These are phyloP conservation scores for Ophion slaviceki DNA, from an alignment of 2,888 invertebrate genomes.

Conservation along the genomic window DNA sequence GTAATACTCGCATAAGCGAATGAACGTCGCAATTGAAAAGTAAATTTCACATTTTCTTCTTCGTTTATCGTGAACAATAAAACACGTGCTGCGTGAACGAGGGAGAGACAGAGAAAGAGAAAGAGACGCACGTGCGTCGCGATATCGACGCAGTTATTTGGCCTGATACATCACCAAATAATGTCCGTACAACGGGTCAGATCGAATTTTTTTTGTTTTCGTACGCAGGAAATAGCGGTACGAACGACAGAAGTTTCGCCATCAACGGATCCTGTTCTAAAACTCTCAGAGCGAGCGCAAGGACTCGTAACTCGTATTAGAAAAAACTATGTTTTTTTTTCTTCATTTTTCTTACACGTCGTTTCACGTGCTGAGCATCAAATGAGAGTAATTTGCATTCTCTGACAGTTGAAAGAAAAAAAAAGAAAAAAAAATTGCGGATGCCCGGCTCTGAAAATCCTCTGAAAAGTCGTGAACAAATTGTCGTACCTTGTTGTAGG, in stretches of 20 bases:
- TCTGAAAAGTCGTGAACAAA: background rate
- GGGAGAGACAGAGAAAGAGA: background rate
- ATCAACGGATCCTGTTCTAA: conserved; percentile 30
- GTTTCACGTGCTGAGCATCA: conserved; percentile 1
- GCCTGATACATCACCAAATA: conserved; percentile 29
- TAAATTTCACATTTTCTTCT: background rate
- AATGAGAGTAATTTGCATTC: background rate
- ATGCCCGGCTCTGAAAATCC: conserved; percentile 5
- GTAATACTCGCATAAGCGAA: background rate
- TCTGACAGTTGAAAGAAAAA: background rate
- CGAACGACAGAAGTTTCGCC: conserved; percentile 23
- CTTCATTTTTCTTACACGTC: conserved; percentile 8
- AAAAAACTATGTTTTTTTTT: background rate
- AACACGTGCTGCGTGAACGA: background rate
- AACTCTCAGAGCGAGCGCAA: conserved; percentile 5
- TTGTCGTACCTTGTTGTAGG: conserved; percentile 80
- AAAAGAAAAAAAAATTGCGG: background rate
- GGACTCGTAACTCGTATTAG: conserved; percentile 13
- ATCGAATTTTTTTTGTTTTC: background rate
- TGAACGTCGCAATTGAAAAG: background rate
- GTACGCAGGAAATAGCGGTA: conserved; percentile 13
- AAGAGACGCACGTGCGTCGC: conserved; percentile 6
- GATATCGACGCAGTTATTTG: conserved; percentile 27
- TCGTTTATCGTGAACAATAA: background rate
- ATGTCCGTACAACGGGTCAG: conserved; percentile 11